A percentile compares a stretch with the other conserved stretches of the same genome.
These are phyloP conservation scores for Eulithis testata DNA, from an alignment of 2,888 invertebrate genomes.

Conservation along the genomic window DNA sequence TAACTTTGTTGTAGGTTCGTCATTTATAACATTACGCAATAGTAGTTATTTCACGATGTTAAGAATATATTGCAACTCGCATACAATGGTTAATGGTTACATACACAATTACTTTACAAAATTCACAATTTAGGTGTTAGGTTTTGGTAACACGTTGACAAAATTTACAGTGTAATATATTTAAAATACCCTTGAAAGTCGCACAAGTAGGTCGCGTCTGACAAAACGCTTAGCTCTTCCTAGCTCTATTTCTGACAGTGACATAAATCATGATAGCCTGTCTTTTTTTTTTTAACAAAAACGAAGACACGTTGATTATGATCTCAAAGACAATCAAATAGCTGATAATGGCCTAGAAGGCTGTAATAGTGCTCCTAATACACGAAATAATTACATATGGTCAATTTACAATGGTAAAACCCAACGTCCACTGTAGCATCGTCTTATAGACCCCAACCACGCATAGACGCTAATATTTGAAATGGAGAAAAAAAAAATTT, in stretches of 20 bases:
- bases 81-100: too few species aligned
- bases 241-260: constrained; percentile 39
- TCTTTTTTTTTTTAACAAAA: constrained; percentile 43
- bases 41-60: too few species aligned
- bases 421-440: constrained; percentile 11
- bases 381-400: constrained; percentile 62
- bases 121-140: too few species aligned
- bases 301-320: constrained; percentile 53
- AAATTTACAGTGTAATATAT: too few species aligned
- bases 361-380: constrained; percentile 51
- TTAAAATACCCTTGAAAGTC: not conserved
- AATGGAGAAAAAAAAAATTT: too few species aligned
- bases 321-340: constrained; percentile 53
- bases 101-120: too few species aligned
- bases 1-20: too few species aligned
- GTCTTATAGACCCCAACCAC: not conserved
- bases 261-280: constrained; percentile 54
- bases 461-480: too few species aligned
- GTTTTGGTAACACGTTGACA: too few species aligned
- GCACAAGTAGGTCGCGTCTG: constrained; percentile 10
- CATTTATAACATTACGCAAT: too few species aligned
- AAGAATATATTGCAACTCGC: too few species aligned
- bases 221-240: constrained; percentile 2
- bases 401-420: constrained; percentile 29
- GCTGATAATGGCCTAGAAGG: constrained; percentile 45